Evolutionary conservation across 2,888 invertebrate species (phyloP).

Genomic region (Diaphora mendica): DNA sequence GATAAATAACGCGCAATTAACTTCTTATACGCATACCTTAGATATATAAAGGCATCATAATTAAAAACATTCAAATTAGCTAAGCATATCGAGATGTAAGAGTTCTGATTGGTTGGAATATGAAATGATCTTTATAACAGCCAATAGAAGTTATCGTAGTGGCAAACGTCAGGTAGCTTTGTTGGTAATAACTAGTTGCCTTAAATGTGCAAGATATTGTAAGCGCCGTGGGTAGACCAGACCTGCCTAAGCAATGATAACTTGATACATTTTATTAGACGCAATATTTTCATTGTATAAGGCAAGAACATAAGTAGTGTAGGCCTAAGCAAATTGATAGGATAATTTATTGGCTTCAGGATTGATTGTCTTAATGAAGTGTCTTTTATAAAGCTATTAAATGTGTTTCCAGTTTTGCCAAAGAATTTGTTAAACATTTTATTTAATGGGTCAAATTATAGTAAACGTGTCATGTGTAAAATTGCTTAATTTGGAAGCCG

Average conservation of each 20-base stretch:
- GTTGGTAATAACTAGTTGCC: conserved; percentile 49
- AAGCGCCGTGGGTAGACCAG: conserved; percentile 49
- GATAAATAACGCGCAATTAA: conserved; percentile 38
- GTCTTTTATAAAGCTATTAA: conserved; percentile 22
- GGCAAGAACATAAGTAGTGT: conserved; percentile 18
- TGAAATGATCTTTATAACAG: conserved; percentile 8
- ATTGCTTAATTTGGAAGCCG: neutral
- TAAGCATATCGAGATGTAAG: conserved; percentile 3
- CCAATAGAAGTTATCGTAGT: conserved; percentile 34
- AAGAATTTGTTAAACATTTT: conserved; percentile 21
- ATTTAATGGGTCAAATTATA: conserved; percentile 16
- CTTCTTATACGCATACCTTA: conserved; percentile 45
- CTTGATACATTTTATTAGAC: conserved; percentile 34
- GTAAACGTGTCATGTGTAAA: conserved; percentile 3
- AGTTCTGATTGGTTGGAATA: conserved; percentile 33
- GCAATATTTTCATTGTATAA: conserved; percentile 19
- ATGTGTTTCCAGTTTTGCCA: conserved; percentile 16
- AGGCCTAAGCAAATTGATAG: conserved; percentile 27
- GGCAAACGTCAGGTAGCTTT: conserved; percentile 25
- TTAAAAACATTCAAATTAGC: conserved; percentile 39
- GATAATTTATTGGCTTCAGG: conserved; percentile 20
- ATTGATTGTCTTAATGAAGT: conserved; percentile 26
- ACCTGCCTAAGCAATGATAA: conserved; percentile 36
- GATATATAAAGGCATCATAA: conserved; percentile 41
- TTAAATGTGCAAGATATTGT: conserved; percentile 46